These are phyloP conservation scores for Rhinichthys klamathensis DNA, from an alignment of 2,113 vertebrate genomes.

Conservation along the genomic window DNA sequence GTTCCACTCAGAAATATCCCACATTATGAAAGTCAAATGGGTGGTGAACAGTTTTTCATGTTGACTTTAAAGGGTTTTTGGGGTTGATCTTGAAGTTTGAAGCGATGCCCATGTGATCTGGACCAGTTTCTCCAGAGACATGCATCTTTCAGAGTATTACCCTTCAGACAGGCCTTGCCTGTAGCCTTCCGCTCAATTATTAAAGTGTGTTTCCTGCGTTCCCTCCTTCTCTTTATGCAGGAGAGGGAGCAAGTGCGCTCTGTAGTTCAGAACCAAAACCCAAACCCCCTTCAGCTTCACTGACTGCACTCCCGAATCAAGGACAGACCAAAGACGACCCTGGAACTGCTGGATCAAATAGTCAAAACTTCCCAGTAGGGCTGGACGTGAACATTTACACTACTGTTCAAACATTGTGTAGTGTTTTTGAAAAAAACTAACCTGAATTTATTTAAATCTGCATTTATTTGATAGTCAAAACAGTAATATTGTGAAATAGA, in stretches of 20 bases:
- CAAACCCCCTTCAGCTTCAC: constrained; percentile 58
- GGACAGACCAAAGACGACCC: constrained; percentile 18
- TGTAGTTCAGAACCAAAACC: background rate
- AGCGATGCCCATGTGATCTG: constrained; percentile 33
- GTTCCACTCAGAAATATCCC: background rate
- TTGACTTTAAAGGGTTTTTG: constrained; percentile 18
- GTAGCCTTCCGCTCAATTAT: constrained; percentile 75
- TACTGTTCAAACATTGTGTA: too few relatives aligned
- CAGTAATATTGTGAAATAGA: background rate
- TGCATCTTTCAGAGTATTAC: constrained; percentile 77
- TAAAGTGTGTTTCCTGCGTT: constrained; percentile 68
- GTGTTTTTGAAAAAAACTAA: too few relatives aligned
- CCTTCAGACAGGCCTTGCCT: constrained; percentile 67
- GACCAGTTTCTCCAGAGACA: constrained; percentile 66
- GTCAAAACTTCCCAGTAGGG: background rate
- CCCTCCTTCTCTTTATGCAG: constrained; percentile 64
- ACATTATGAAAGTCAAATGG: background rate
- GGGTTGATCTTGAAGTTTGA: constrained; percentile 22
- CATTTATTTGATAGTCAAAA: background rate
- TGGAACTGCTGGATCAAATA: background rate
- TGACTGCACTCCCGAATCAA: constrained; percentile 43
- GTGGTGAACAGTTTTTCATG: background rate
- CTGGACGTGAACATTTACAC: background rate
- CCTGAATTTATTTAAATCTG: too few relatives aligned
- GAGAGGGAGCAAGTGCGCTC: background rate